Evolutionary conservation across 2,113 vertebrate species (phyloP).

Genomic region (Phyllostomus hastatus): DNA sequence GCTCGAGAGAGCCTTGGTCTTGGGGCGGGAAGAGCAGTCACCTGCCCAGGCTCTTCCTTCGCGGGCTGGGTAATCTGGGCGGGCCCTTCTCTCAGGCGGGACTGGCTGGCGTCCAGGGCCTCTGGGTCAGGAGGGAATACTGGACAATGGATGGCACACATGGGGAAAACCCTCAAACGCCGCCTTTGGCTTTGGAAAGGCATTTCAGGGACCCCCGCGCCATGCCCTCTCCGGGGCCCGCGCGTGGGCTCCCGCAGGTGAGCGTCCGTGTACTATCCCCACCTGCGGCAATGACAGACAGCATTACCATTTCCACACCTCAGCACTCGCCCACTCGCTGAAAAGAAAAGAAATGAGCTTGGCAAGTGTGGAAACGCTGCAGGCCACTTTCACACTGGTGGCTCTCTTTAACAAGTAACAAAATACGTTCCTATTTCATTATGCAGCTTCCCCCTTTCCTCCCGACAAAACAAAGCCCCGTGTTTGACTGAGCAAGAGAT

Average conservation of each 20-base stretch:
- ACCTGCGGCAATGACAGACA: not conserved
- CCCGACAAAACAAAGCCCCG: conserved; percentile 23
- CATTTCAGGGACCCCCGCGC: not conserved
- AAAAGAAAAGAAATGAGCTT: not conserved
- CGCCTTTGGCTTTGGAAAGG: not conserved
- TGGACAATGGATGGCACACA: not conserved
- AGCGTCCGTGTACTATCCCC: not conserved
- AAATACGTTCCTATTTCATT: conserved; percentile 8
- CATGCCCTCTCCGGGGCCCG: not conserved
- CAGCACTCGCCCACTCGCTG: not conserved
- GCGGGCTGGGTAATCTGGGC: rapidly evolving
- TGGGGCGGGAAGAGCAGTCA: rapidly evolving
- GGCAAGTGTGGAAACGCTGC: not conserved
- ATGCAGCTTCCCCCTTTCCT: conserved; percentile 53
- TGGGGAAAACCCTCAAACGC: not conserved
- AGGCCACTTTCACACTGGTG: not conserved
- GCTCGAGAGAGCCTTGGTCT: not conserved
- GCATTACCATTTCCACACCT: not conserved
- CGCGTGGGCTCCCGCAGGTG: not conserved
- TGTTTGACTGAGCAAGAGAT: conserved; percentile 33
- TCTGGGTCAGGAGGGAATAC: not conserved
- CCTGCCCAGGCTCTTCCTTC: not conserved
- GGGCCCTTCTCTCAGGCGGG: not conserved
- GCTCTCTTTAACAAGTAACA: conserved; percentile 15
- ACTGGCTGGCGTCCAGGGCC: not conserved